phyloP scores from a whole-genome alignment of 2,797 vertebrate species.

The Myotis daubentonii region DNA sequence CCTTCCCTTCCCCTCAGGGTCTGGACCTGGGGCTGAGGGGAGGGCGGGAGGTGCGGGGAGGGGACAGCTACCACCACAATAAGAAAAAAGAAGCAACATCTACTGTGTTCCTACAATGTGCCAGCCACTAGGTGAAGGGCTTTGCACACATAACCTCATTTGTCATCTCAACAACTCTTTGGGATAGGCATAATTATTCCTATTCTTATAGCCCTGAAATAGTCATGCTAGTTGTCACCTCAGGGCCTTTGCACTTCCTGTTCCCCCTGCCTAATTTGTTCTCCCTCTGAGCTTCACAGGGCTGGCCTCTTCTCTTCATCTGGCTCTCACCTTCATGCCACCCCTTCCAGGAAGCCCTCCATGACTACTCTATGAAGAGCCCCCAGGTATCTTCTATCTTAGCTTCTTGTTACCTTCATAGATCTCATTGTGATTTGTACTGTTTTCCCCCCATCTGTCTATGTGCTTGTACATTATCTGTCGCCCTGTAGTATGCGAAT shows the following conservation, averaged over 20 bases:
- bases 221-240: neutral
- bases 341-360: neutral
- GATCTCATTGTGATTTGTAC: neutral
- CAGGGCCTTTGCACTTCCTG: neutral
- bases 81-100: neutral
- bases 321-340: neutral
- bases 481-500: neutral
- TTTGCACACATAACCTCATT: neutral
- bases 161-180: neutral
- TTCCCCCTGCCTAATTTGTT: neutral
- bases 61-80: neutral
- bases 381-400: neutral
- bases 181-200: too few relatives aligned
- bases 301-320: neutral
- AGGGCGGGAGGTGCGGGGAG: accelerated
- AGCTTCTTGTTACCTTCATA: neutral
- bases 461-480: neutral
- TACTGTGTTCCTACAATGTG: neutral
- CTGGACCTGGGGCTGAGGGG: neutral
- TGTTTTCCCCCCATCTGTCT: neutral
- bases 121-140: neutral
- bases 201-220: neutral
- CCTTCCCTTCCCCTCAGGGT: neutral
- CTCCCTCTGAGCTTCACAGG: neutral
- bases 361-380: neutral